phyloP scores from a whole-genome alignment of 2,113 vertebrate species.

The Mirounga angustirostris region DNA sequence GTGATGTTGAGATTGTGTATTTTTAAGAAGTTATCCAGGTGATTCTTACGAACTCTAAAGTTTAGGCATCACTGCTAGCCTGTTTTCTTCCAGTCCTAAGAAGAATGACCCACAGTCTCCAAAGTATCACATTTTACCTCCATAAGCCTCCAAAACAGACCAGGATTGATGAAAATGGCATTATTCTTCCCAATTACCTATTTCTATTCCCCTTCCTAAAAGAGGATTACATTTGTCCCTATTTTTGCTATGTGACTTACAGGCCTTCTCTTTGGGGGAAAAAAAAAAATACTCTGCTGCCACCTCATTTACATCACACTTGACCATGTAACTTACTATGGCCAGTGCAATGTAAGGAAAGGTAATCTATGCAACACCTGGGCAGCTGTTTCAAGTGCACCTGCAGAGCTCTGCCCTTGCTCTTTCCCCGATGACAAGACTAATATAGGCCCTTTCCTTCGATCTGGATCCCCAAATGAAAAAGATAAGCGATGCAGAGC shows the following conservation, averaged over 20 bases:
- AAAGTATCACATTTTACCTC: neutral
- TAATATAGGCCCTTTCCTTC: neutral
- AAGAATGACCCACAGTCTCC: neutral
- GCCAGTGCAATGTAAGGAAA: too few species aligned
- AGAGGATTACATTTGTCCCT: neutral
- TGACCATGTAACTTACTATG: neutral
- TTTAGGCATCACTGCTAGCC: too few species aligned
- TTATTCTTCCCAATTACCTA: neutral
- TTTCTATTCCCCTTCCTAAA: neutral
- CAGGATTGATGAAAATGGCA: neutral
- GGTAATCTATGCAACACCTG: too few species aligned
- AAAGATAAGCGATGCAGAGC: fast-evolving
- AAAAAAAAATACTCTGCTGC: neutral
- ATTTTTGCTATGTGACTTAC: neutral
- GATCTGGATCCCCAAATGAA: neutral
- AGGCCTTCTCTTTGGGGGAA: neutral
- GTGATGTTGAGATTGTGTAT: neutral
- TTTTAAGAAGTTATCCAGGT: neutral
- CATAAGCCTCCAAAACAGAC: neutral
- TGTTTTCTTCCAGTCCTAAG: neutral
- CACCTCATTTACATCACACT: neutral
- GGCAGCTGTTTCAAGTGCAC: neutral
- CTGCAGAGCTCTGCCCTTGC: neutral
- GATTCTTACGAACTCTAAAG: neutral
- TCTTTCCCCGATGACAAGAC: fast-evolving